Evolutionary conservation across 1,140 invertebrate species (phyloP), one percentile per base, ranked within the genome.

Genomic region (Chelonus insularis): DNA sequence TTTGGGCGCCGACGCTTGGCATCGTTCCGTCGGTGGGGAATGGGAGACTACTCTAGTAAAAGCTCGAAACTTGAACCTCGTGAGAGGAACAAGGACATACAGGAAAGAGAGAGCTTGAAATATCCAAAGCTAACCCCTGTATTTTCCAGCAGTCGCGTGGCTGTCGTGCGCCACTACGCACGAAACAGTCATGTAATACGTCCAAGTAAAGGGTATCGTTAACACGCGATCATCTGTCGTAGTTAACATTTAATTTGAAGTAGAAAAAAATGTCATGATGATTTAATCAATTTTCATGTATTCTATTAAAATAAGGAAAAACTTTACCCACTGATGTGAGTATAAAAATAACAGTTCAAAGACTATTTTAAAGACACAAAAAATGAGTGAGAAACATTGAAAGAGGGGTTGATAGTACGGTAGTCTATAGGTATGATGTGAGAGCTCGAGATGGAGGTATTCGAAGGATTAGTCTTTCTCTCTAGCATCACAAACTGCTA

Each of bases 391-490:
- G n/a, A n/a, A n/a, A n/a, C n/a, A n/a, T n/a, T n/a, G n/a, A n/a
- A n/a, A n/a, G n/a, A n/a, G 37, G 37, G 37, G 12, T 18, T 45
- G 43, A 45, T 11, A 45, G 29, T 5, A 57, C 39, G 54, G 66
- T 62, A 63, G 63, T 66, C 62, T n/a, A n/a, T n/a, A 64, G 54
- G 63, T 65, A 71, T 72, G 68, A 75, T 68, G 73, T 74, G 74
- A 75, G 73, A 69, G 70, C 70, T 69, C 72, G 72, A 32, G 72
- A 76, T 76, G 74, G 76, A 73, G 75, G 74, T 74, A 74, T 61
- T 32, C 23, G 14, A 57, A 41, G 47, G 29, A 65, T 60, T 54
- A 59, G 60, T 61, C 57, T 61, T 21, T 56, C 52, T 41, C 73
- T 63, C 69, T 72, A 72, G 74, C 68, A 69, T 73, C 70, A 72